Percentiles rank a stretch among this genome's conserved stretches.
These are phyloP conservation scores for Nephrotoma guestfalica DNA, from an alignment of 2,888 invertebrate species.

Conservation along the genomic window DNA sequence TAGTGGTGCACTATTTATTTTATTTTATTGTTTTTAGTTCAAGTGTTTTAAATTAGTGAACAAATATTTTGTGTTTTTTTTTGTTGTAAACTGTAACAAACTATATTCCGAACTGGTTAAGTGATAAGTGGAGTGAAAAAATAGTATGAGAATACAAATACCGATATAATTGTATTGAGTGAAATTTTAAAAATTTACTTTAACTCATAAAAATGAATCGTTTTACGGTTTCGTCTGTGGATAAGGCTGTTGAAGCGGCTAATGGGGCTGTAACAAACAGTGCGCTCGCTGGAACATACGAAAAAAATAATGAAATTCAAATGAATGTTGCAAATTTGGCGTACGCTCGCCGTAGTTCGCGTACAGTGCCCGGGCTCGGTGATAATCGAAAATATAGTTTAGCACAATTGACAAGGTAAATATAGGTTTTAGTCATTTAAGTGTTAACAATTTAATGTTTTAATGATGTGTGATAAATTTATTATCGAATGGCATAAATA, in stretches of 20 bases:
- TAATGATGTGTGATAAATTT: neutral
- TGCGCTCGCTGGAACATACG: neutral
- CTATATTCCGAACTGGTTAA: neutral
- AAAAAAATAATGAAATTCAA: neutral
- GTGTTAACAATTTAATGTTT: neutral
- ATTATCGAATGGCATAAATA: neutral
- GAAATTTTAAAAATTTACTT: neutral
- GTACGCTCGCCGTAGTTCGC: neutral
- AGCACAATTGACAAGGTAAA: conserved; percentile 30
- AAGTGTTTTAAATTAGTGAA: neutral
- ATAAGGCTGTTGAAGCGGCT: neutral
- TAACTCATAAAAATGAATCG: conserved; percentile 7
- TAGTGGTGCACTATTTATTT: neutral
- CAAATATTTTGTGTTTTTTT: no score
- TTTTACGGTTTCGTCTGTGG: conserved; percentile 11
- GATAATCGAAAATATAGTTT: conserved; percentile 28
- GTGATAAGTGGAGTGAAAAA: neutral
- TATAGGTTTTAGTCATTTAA: conserved; percentile 6
- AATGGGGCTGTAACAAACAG: neutral
- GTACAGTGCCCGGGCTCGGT: conserved; percentile 5
- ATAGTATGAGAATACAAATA: neutral
- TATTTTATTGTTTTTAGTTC: neutral
- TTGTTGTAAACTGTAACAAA: no score
- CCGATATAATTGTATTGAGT: neutral
- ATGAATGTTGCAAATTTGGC: neutral